Percentiles rank a stretch among this genome's conserved stretches.
Evolutionary conservation across 2,113 vertebrate species (phyloP).

Genomic region (Thomomys bottae): DNA sequence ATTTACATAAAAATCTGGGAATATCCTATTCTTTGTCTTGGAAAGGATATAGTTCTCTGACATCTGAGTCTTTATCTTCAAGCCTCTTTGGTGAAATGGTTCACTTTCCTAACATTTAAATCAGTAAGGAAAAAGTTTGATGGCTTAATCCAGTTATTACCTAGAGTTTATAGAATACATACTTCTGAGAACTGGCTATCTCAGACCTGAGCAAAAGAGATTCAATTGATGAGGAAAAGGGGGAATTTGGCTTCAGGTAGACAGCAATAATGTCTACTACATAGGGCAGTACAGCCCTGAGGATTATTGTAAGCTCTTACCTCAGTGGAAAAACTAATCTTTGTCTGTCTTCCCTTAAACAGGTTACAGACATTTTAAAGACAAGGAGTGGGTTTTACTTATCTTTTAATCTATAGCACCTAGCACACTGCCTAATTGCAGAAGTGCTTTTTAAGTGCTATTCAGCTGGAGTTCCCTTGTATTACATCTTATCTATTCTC

Average conservation of each 20-base stretch:
- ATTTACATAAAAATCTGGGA: neutral
- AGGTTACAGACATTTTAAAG: conserved; percentile 31
- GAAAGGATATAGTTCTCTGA: conserved; percentile 7
- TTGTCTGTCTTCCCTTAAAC: conserved; percentile 17
- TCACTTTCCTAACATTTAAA: neutral
- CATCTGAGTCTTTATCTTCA: neutral
- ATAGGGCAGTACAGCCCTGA: neutral
- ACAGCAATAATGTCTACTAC: neutral
- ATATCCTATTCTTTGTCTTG: neutral
- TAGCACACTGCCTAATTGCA: neutral
- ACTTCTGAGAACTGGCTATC: neutral
- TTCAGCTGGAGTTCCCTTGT: neutral
- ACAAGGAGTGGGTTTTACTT: conserved; percentile 24
- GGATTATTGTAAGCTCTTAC: neutral
- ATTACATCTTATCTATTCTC: neutral
- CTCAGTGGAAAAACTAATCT: neutral
- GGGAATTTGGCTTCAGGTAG: neutral
- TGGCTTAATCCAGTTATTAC: neutral
- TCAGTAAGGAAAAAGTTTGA: neutral
- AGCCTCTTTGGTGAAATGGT: neutral
- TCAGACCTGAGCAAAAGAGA: neutral
- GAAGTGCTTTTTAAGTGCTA: conserved; percentile 33
- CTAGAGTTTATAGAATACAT: neutral
- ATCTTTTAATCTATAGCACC: neutral
- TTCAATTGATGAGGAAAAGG: neutral